These are phyloP conservation scores for Enteromius unitaeniatus DNA, from an alignment of 2,797 vertebrate genomes.

Conservation along the genomic window DNA sequence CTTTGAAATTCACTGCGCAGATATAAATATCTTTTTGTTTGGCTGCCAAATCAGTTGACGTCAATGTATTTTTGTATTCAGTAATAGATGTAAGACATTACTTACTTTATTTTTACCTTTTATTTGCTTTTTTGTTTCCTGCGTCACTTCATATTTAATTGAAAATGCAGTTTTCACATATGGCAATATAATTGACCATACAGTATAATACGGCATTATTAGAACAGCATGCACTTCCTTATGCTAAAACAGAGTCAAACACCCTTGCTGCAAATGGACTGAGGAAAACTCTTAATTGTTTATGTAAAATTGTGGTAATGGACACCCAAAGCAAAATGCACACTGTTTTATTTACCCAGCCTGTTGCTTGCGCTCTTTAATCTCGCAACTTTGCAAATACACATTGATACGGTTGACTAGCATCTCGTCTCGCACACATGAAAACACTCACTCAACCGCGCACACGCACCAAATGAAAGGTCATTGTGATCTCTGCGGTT, in stretches of 20 bases:
- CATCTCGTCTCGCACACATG: background rate
- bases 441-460: background rate
- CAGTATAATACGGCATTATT: conserved; percentile 8
- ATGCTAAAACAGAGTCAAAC: background rate
- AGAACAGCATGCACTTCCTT: background rate
- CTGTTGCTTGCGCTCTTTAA: conserved; percentile 5
- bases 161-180: background rate
- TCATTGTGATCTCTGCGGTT: background rate
- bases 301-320: conserved; percentile 31
- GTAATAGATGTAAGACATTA: background rate
- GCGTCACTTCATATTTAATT: background rate
- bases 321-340: conserved; percentile 5
- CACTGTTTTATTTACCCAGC: conserved; percentile 29
- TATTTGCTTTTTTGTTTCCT: background rate
- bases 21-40: conserved; percentile 40
- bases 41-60: conserved; percentile 19
- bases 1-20: conserved; percentile 13
- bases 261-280: conserved; percentile 14
- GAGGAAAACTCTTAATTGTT: background rate
- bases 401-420: background rate
- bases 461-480: background rate
- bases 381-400: conserved; percentile 23
- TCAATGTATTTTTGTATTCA: conserved; percentile 3
- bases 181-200: background rate
- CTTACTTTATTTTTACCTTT: background rate